A percentile compares a stretch with the other conserved stretches of the same genome.
Evolutionary conservation across 1,140 invertebrate genomes (phyloP).

Genomic region (Nebria ingens): DNA sequence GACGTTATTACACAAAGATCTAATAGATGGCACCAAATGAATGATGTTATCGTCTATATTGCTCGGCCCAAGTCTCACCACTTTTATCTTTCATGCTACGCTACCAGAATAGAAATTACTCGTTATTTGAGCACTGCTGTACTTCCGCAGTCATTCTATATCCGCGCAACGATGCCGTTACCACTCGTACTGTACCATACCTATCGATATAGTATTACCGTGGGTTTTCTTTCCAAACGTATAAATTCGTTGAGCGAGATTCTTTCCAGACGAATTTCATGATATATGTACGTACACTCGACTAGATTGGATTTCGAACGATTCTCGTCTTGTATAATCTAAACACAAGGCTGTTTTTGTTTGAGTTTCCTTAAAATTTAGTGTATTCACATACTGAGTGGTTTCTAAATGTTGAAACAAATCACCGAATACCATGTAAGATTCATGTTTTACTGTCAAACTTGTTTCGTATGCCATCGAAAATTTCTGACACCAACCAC

Average conservation of each 20-base stretch:
- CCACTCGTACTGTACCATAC: not conserved
- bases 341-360: too few relatives aligned
- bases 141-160: not conserved
- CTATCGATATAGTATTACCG: not conserved
- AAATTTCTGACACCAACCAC: too few relatives aligned
- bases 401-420: too few relatives aligned
- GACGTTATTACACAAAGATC: conserved; percentile 8
- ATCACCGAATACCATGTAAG: too few relatives aligned
- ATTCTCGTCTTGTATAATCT: too few relatives aligned
- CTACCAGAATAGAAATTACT: conserved; percentile 6
- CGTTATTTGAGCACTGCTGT: not conserved
- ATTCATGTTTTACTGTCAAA: too few relatives aligned
- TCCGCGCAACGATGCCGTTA: not conserved
- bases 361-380: too few relatives aligned
- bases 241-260: not conserved
- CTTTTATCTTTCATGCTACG: conserved; percentile 3
- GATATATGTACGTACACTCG: not conserved
- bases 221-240: not conserved
- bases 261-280: not conserved
- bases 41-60: conserved; percentile 8
- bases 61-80: conserved; percentile 5
- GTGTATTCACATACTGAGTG: too few relatives aligned
- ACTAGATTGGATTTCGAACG: too few relatives aligned
- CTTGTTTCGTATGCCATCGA: too few relatives aligned
- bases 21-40: conserved; percentile 7